A percentile compares a stretch with the other conserved stretches of the same genome.
These are phyloP conservation scores for Pseudanteris insignis DNA, from an alignment of 2,888 invertebrate species.

Conservation along the genomic window DNA sequence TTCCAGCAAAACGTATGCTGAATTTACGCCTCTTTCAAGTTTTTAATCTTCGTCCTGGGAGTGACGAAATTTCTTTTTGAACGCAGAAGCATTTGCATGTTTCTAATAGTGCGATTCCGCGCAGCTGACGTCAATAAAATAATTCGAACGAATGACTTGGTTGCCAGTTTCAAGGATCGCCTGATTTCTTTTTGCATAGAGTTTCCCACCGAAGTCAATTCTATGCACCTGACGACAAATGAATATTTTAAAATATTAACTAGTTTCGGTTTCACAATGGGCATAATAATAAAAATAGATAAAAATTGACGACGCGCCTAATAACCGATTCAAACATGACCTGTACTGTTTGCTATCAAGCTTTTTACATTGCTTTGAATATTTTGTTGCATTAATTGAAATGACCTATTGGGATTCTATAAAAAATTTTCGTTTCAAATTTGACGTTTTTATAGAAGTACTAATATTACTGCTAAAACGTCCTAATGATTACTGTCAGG, in stretches of 20 bases:
- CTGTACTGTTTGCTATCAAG: too few relatives aligned
- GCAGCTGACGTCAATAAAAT: conserved; percentile 48
- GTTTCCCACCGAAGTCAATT: conserved; percentile 46
- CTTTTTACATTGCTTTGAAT: too few relatives aligned
- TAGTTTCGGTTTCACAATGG: conserved; percentile 2
- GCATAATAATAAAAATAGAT: conserved; percentile 16
- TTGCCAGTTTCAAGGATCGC: conserved; percentile 15
- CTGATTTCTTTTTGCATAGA: conserved; percentile 38
- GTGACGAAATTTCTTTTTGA: conserved; percentile 30
- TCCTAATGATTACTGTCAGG: too few relatives aligned
- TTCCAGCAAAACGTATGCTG: conserved; percentile 10
- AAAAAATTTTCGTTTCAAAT: too few relatives aligned
- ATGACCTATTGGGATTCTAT: too few relatives aligned
- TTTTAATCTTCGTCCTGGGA: conserved; percentile 9
- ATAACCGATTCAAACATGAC: too few relatives aligned
- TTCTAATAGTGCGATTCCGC: conserved; percentile 42
- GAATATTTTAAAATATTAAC: conserved; percentile 37
- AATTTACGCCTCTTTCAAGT: conserved; percentile 19
- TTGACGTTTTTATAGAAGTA: too few relatives aligned
- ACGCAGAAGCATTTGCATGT: conserved; percentile 31
- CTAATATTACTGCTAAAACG: too few relatives aligned
- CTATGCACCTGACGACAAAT: conserved; percentile 44
- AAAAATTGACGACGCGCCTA: not conserved
- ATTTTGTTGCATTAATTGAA: too few relatives aligned
- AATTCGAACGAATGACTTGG: conserved; percentile 45